These are phyloP conservation scores for Oxyscelio sp. DNA, from an alignment of 2,888 invertebrate genomes.

Conservation along the genomic window DNA sequence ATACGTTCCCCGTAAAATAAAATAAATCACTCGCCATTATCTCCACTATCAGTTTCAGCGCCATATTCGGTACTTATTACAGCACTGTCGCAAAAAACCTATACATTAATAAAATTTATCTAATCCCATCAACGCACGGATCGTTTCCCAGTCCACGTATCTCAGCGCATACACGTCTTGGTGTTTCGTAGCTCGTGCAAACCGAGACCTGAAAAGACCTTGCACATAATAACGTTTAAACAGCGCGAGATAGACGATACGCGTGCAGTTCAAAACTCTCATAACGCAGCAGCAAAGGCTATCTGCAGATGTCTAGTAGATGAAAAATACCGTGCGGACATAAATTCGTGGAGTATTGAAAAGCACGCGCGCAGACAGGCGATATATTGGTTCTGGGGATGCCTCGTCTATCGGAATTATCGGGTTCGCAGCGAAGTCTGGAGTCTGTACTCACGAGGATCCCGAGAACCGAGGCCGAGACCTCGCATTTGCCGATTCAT, in stretches of 20 bases:
- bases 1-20: constrained; percentile 18
- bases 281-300: constrained; percentile 48
- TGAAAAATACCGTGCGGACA: constrained; percentile 62
- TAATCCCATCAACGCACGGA: neutral
- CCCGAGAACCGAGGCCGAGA: constrained; percentile 36
- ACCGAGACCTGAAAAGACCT: constrained; percentile 21
- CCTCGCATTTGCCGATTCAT: neutral
- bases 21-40: constrained; percentile 20
- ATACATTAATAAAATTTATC: constrained; percentile 27
- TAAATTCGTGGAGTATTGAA: constrained; percentile 69
- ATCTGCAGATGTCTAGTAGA: constrained; percentile 39
- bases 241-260: constrained; percentile 51
- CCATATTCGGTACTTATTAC: constrained; percentile 27
- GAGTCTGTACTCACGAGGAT: constrained; percentile 54
- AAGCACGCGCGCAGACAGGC: constrained; percentile 66
- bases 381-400: constrained; percentile 69
- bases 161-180: neutral
- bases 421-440: constrained; percentile 41
- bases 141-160: neutral
- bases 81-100: constrained; percentile 19
- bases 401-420: constrained; percentile 66
- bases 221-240: no score
- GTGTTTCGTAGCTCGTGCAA: neutral
- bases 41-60: constrained; percentile 20
- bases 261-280: constrained; percentile 41